Percentiles rank a stretch among this genome's conserved stretches.
phyloP scores from a whole-genome alignment of 92 coral and sea anemone genomes.

The Diadumene lineata region DNA sequence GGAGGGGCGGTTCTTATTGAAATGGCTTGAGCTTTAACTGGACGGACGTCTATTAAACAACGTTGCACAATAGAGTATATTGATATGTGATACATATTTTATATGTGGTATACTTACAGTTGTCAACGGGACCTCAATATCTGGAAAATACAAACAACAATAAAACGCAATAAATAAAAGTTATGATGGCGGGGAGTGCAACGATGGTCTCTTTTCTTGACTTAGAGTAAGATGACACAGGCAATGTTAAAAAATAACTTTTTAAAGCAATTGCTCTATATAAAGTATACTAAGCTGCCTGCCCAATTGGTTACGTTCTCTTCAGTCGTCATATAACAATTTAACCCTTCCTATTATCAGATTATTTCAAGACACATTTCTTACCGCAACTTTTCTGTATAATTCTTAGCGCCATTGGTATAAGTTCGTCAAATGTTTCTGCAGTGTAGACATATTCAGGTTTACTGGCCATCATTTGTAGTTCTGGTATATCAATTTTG shows the following conservation, averaged over 20 bases:
- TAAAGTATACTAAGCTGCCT: not conserved
- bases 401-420: slow-evolving; percentile 13
- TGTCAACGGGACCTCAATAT: not conserved
- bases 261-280: too few species aligned
- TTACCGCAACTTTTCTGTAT: slow-evolving; percentile 16
- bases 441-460: slow-evolving; percentile 29
- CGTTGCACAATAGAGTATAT: too few species aligned
- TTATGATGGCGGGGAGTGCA: not conserved
- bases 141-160: not conserved
- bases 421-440: slow-evolving; percentile 21
- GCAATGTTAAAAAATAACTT: too few species aligned
- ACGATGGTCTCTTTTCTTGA: too few species aligned
- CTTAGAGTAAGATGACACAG: too few species aligned
- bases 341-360: not conserved
- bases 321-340: too few species aligned
- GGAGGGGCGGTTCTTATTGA: too few species aligned
- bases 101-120: not conserved
- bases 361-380: not conserved
- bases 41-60: too few species aligned
- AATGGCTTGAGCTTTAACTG: too few species aligned
- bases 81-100: not conserved
- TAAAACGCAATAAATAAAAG: not conserved
- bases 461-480: slow-evolving; percentile 15
- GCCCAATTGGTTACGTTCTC: not conserved
- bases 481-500: slow-evolving; percentile 12